Evolutionary conservation across 2,888 invertebrate genomes (phyloP), one percentile per base, ranked within the genome.

Genomic region (Listrodromus nycthemerus): DNA sequence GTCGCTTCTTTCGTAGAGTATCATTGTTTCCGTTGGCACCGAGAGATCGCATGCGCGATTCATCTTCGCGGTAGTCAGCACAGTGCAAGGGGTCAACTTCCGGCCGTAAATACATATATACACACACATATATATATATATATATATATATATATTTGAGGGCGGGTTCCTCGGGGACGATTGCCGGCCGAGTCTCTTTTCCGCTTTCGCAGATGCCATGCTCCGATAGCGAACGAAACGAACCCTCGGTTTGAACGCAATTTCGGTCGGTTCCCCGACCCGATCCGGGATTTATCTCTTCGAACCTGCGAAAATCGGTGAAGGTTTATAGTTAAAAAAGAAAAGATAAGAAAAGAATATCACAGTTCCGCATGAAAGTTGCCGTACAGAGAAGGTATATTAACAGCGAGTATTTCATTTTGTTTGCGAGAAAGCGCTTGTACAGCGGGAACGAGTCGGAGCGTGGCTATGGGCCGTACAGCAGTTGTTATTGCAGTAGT

Each of bases 51-150:
- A 69, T 58, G 45, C 61, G 50, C 33, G 58, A 7, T 27, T 21
- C 21, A 61, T 73, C 77, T 71, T 55, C 45, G 70, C 83, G 69
- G 82, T 80, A 82, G 82, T 76, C 81, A 70, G 84, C 79, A 81
- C 80, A 78, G 80, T 80, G 83, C 81, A 82, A 82, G 81, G 88
- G 89, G 88, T 89, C 89, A 85, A 91, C 90, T 91, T 91, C 91
- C 91, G 91, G 89, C 87, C 90, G 88, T 90, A 90, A 91, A 88
- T 79, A 37, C 10, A 37, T 37, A 45, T 37, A 37, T 37, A 10
- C 10, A 37, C 10, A 37, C 3, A 16, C 16, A 45, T 52, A 83
- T 87, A 37, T 37, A 37, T 37, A 37, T 37, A 37, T 37, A 45
- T 37, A 37, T 37, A 10, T 37, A 37, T 37, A 37, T 13, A 16